Evolutionary conservation across 2,113 vertebrate genomes (phyloP).

Genomic region (Nesoenas mayeri): DNA sequence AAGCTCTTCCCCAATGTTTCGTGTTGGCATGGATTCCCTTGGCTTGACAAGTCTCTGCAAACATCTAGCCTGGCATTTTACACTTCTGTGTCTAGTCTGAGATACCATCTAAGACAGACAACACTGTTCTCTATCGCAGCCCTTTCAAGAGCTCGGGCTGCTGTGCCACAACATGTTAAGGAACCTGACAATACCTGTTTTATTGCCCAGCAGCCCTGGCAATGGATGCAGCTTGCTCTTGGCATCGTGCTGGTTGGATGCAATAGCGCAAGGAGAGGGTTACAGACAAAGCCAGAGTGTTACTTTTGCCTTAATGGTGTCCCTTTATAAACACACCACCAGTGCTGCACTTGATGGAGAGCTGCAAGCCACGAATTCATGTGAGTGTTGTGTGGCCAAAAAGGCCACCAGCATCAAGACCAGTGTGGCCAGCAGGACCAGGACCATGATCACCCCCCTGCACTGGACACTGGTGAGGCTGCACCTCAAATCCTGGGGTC

Average conservation of each 20-base stretch:
- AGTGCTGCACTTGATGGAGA: not conserved
- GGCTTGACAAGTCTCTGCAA: constrained; percentile 63
- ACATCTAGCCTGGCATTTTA: constrained; percentile 50
- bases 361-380: not conserved
- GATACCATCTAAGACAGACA: constrained; percentile 59
- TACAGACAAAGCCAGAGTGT: not conserved
- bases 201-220: rapidly evolving
- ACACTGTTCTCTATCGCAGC: constrained; percentile 2
- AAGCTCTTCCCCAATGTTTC: constrained; percentile 23
- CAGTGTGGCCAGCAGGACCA: too few species aligned
- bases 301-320: not conserved
- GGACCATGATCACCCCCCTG: too few species aligned
- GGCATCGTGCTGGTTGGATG: rapidly evolving
- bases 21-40: constrained; percentile 1
- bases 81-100: constrained; percentile 42
- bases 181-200: not conserved
- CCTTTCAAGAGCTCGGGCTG: not conserved
- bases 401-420: too few species aligned
- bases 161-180: constrained; percentile 3
- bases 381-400: not conserved
- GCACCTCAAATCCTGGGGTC: too few species aligned
- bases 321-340: not conserved
- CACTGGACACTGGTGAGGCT: too few species aligned
- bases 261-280: not conserved
- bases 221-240: not conserved